Conservation (phyloP, 2,888 invertebrate species). For the Dorcus hopei region DNA sequence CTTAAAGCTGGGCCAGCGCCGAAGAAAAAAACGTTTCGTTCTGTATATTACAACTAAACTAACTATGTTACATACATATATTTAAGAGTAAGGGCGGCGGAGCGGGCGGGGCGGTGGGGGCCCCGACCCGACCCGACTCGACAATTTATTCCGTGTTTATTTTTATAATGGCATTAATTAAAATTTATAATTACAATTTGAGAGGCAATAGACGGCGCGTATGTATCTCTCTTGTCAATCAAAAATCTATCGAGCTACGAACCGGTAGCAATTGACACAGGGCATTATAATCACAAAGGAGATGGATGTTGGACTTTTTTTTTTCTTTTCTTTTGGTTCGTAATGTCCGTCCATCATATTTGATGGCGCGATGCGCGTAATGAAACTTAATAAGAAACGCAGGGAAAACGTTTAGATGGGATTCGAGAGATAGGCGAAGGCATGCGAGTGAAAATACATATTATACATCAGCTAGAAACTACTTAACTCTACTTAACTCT, state of each 20-base stretch:
- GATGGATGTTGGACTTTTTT: constrained; percentile 16
- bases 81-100: not conserved
- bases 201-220: constrained; percentile 28
- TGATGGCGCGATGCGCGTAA: not conserved
- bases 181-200: constrained; percentile 34
- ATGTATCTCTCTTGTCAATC: constrained; percentile 35
- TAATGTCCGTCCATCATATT: constrained; percentile 2
- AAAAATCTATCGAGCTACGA: constrained; percentile 26
- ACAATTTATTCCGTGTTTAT: not conserved
- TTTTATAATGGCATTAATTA: constrained; percentile 21
- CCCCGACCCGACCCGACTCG: too few relatives aligned
- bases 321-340: not conserved
- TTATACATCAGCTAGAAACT: too few relatives aligned
- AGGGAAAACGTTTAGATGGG: too few relatives aligned
- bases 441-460: too few relatives aligned
- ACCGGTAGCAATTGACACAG: constrained; percentile 28
- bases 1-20: constrained; percentile 11
- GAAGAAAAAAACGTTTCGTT: not conserved
- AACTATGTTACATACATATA: constrained; percentile 1
- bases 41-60: not conserved
- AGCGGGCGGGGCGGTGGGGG: too few relatives aligned
- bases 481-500: too few relatives aligned
- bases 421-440: too few relatives aligned
- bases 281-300: constrained; percentile 34
- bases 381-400: too few relatives aligned